These are phyloP conservation scores for Nesoenas mayeri DNA, from an alignment of 2,113 vertebrate genomes.

Conservation along the genomic window DNA sequence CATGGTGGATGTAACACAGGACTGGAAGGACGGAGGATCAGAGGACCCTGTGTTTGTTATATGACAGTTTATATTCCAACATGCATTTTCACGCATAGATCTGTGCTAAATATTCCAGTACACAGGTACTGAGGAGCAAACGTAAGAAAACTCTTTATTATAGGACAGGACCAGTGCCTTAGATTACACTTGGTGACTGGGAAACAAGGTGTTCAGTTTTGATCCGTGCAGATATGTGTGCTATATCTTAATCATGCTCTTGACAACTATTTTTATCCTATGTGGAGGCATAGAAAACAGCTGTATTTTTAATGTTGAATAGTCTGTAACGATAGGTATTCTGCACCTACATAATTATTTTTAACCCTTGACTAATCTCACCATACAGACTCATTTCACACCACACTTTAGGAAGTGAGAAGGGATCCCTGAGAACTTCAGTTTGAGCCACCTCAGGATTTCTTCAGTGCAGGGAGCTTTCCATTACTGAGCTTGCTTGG, in stretches of 20 bases:
- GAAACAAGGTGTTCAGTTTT: not conserved
- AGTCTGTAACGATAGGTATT: not conserved
- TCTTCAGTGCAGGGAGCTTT: not conserved
- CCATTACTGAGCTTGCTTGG: not conserved
- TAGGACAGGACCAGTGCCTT: not conserved
- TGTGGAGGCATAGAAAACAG: not conserved
- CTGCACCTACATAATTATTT: not conserved
- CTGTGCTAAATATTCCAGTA: not conserved
- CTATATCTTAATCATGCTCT: not conserved
- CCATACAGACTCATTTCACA: not conserved
- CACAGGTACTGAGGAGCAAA: not conserved
- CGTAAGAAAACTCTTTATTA: not conserved
- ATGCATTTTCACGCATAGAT: not conserved
- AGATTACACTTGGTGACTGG: not conserved
- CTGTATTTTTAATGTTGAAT: not conserved
- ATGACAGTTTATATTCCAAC: not conserved
- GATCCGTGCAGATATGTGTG: not conserved
- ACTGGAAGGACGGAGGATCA: not conserved
- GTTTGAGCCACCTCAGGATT: not conserved
- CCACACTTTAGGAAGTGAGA: not conserved
- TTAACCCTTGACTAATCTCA: not conserved
- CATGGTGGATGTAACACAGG: not conserved
- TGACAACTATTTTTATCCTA: not conserved
- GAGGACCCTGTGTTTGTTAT: not conserved
- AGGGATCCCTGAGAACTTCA: not conserved